phyloP scores from a whole-genome alignment of 2,113 vertebrate species.

The Regulus satrapa region DNA sequence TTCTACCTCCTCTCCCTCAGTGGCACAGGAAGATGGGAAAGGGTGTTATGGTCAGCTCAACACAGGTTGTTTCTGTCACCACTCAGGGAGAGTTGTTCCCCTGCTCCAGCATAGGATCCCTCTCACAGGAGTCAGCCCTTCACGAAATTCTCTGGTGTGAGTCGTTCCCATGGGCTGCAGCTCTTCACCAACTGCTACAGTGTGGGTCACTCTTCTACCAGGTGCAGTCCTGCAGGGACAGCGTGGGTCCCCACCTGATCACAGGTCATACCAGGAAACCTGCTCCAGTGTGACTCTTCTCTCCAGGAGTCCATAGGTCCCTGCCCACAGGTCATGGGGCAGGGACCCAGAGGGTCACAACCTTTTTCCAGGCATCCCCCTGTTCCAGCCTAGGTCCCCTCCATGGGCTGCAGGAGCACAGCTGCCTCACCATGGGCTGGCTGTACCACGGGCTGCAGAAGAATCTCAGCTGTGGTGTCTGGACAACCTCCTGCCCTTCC shows the following conservation, averaged over 20 bases:
- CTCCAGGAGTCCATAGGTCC: neutral
- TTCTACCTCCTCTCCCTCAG: neutral
- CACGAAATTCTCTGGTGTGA: neutral
- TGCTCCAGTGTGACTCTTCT: rapidly evolving
- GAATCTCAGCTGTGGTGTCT: neutral
- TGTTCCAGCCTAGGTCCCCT: neutral
- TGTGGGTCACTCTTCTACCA: rapidly evolving
- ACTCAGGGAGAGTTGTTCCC: neutral
- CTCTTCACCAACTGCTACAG: neutral
- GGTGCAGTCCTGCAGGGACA: neutral
- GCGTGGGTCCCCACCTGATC: rapidly evolving
- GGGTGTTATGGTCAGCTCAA: neutral
- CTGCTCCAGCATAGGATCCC: neutral
- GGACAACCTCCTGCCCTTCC: neutral
- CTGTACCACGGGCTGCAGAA: neutral
- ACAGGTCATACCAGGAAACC: neutral
- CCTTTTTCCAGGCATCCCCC: neutral
- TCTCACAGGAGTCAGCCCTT: rapidly evolving
- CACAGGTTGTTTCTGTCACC: neutral
- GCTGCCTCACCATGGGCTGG: neutral
- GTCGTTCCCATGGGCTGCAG: neutral
- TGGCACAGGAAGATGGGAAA: neutral
- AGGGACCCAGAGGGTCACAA: neutral
- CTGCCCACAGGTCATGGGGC: neutral
- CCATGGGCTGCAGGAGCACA: neutral